Conservation (phyloP, 2,888 invertebrate genomes). For the Ennomos fuscantarius region DNA sequence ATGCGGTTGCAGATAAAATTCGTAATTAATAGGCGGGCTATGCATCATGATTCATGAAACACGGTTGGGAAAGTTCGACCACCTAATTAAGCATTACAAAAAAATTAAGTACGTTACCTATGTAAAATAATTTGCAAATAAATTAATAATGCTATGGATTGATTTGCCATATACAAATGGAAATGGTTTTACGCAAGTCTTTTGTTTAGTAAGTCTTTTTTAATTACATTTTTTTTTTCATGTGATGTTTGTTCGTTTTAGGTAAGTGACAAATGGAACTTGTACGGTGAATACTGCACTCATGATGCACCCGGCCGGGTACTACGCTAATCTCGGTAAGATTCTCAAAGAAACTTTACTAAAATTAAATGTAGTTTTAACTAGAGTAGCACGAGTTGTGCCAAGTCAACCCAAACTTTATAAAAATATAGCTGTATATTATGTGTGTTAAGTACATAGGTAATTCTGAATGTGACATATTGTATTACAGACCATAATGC, state of each 20-base stretch:
- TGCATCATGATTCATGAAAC: no score
- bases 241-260: constrained; percentile 64
- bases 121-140: no score
- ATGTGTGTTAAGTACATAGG: no score
- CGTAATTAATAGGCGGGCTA: constrained; percentile 36
- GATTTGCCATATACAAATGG: no score
- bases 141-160: no score
- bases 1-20: constrained; percentile 45
- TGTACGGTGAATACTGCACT: constrained; percentile 71
- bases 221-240: constrained; percentile 16
- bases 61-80: no score
- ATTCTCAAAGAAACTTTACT: constrained; percentile 22
- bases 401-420: background rate
- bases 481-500: no score
- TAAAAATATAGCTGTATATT: no score
- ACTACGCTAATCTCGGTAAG: constrained; percentile 84
- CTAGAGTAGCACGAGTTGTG: background rate
- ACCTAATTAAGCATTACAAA: no score
- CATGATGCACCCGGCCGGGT: constrained; percentile 82
- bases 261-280: constrained; percentile 84
- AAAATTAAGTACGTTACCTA: no score
- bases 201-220: background rate
- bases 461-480: no score
- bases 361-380: background rate
- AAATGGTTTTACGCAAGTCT: no score